Percentiles rank a stretch among this genome's conserved stretches.
These are phyloP conservation scores for Kryptolebias ocellatus DNA, from an alignment of 2,797 vertebrate species.

Conservation along the genomic window DNA sequence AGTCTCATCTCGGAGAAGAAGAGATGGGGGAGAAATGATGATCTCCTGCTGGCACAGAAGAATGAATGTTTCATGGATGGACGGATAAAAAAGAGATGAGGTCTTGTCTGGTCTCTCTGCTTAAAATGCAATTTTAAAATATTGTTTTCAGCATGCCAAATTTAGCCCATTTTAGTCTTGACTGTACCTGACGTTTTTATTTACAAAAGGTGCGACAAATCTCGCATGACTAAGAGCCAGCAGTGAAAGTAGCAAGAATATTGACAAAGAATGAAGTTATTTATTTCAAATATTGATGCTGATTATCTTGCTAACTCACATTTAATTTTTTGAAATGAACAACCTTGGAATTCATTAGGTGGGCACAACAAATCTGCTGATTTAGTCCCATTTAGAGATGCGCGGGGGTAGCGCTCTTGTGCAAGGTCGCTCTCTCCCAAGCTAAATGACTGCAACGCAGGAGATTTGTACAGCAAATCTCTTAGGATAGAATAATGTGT, in stretches of 20 bases:
- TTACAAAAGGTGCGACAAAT: conserved; percentile 17
- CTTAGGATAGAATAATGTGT: conserved; percentile 34
- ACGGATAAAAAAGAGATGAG: conserved; percentile 61
- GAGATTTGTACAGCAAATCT: conserved; percentile 47
- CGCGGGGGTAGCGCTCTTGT: conserved; percentile 30
- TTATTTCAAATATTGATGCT: conserved; percentile 12
- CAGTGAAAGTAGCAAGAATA: neutral
- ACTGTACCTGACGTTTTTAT: conserved; percentile 27
- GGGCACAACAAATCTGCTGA: conserved; percentile 57
- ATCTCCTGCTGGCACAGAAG: conserved; percentile 63
- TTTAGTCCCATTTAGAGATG: conserved; percentile 44
- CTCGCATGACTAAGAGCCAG: conserved; percentile 4
- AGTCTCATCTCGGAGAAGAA: conserved; percentile 51
- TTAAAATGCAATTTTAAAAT: conserved; percentile 41
- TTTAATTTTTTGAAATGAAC: conserved; percentile 27
- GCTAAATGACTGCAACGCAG: conserved; percentile 43
- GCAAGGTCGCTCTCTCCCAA: conserved; percentile 62
- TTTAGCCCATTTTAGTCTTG: conserved; percentile 22
- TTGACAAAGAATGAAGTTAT: neutral
- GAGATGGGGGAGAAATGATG: conserved; percentile 55
- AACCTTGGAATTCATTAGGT: conserved; percentile 48
- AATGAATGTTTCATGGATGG: conserved; percentile 72
- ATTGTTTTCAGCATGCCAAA: conserved; percentile 41
- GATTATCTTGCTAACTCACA: conserved; percentile 26
- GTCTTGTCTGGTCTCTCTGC: conserved; percentile 42